A percentile compares a stretch with the other conserved stretches of the same genome.
These are phyloP conservation scores for Potamarius usumacintae DNA, from an alignment of 2,113 vertebrate species.

Conservation along the genomic window DNA sequence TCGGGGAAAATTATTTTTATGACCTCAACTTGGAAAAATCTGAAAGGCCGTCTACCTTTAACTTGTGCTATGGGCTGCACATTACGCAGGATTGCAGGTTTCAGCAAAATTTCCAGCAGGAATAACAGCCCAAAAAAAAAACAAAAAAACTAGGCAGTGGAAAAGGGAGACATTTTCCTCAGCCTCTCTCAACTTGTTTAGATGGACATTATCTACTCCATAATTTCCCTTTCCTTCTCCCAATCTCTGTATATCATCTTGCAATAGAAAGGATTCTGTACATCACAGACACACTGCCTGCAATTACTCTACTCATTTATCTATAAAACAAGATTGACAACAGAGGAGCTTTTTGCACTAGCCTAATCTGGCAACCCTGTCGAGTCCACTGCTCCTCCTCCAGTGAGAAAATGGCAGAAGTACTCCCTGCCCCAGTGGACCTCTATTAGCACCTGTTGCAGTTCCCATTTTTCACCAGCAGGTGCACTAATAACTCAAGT, in stretches of 20 bases:
- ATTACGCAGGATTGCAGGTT: too few relatives aligned
- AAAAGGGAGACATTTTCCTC: neutral
- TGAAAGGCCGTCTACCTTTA: too few relatives aligned
- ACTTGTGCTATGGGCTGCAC: too few relatives aligned
- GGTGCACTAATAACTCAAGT: neutral
- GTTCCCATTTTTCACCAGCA: neutral
- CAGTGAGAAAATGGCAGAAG: neutral
- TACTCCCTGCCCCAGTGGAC: neutral
- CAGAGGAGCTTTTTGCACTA: neutral
- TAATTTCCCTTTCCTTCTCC: neutral
- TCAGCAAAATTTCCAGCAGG: too few relatives aligned
- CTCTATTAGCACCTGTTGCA: neutral
- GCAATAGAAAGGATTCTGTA: too few relatives aligned
- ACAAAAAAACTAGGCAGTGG: neutral
- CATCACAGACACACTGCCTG: too few relatives aligned
- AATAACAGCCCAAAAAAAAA: too few relatives aligned
- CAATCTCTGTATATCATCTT: neutral
- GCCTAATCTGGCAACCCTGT: neutral
- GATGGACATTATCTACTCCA: neutral
- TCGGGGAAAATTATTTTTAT: too few relatives aligned
- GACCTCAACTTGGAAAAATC: too few relatives aligned
- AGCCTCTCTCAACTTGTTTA: neutral
- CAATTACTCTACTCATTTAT: too few relatives aligned
- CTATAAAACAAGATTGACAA: neutral
- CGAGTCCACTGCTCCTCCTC: neutral